Evolutionary conservation across 2,888 invertebrate genomes (phyloP).

Genomic region (Parascotia fuliginaria): DNA sequence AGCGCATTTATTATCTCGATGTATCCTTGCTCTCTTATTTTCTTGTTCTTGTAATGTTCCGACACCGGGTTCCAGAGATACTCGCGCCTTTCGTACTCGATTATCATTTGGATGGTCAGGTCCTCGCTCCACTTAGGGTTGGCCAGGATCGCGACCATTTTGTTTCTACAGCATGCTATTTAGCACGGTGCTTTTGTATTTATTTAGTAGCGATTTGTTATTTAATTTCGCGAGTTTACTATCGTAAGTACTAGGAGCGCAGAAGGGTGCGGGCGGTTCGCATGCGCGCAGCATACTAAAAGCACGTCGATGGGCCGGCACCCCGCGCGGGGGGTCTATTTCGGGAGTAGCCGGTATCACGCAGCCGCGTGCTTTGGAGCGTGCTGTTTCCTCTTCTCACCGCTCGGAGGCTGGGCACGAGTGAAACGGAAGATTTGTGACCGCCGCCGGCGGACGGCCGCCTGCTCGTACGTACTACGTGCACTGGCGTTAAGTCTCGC

Average conservation of each 20-base stretch:
- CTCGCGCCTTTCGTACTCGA: constrained; percentile 82
- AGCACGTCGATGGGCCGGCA: constrained; percentile 83
- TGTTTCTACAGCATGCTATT: constrained; percentile 68
- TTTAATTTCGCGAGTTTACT: constrained; percentile 65
- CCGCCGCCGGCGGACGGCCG: constrained; percentile 62
- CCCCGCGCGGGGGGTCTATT: constrained; percentile 81
- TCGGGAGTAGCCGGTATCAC: constrained; percentile 84
- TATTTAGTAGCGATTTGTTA: constrained; percentile 46
- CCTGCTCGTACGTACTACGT: constrained; percentile 51
- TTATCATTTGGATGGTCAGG: constrained; percentile 81
- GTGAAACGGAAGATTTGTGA: constrained; percentile 85
- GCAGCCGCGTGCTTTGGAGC: constrained; percentile 85
- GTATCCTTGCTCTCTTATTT: constrained; percentile 81
- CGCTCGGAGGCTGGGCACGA: constrained; percentile 80
- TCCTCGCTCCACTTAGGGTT: constrained; percentile 85
- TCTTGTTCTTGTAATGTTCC: constrained; percentile 83
- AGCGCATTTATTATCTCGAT: constrained; percentile 80
- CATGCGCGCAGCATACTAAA: constrained; percentile 87
- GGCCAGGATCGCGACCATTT: constrained; percentile 81
- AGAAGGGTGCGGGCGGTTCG: constrained; percentile 85
- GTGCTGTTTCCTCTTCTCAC: constrained; percentile 83
- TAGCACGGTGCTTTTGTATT: constrained; percentile 38
- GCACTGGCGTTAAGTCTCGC: constrained; percentile 17
- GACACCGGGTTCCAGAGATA: constrained; percentile 83
- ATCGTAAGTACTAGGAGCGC: constrained; percentile 70